Evolutionary conservation across 2,797 vertebrate genomes (phyloP).

Genomic region (Molossus alvarezi): DNA sequence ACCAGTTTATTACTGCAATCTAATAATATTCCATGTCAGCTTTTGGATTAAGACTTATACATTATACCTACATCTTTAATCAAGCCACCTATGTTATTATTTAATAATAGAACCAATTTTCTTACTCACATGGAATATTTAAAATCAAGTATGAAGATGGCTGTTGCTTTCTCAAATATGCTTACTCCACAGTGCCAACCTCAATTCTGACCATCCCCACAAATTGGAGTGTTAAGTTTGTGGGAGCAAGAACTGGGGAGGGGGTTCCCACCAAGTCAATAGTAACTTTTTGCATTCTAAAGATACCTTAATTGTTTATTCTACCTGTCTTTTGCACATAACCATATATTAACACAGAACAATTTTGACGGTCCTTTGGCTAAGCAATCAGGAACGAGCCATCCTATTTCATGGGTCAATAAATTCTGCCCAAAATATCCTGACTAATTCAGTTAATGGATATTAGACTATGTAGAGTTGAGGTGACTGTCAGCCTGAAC

Average conservation of each 20-base stretch:
- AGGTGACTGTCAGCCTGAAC: conserved; percentile 53
- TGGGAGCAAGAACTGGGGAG: not conserved
- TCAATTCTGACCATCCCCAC: not conserved
- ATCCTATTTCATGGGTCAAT: conserved; percentile 54
- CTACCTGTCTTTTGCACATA: conserved; percentile 6
- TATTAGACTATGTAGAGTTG: not conserved
- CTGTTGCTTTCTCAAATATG: not conserved
- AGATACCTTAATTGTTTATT: conserved; percentile 11
- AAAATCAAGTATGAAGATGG: not conserved
- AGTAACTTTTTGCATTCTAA: not conserved
- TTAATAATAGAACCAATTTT: not conserved
- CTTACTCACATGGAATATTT: not conserved
- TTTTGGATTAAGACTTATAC: conserved; percentile 23
- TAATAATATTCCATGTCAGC: not conserved
- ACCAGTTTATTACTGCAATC: not conserved
- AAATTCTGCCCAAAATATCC: conserved; percentile 56
- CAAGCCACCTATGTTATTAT: not conserved
- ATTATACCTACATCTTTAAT: not conserved
- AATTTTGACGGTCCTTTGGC: conserved; percentile 37
- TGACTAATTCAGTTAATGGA: conserved; percentile 70
- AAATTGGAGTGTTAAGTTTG: not conserved
- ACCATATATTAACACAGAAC: not conserved
- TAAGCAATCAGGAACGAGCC: conserved; percentile 7
- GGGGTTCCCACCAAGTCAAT: not conserved
- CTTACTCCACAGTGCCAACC: not conserved